phyloP scores from a whole-genome alignment of 2,797 vertebrate species.

The Syngnathus acus region DNA sequence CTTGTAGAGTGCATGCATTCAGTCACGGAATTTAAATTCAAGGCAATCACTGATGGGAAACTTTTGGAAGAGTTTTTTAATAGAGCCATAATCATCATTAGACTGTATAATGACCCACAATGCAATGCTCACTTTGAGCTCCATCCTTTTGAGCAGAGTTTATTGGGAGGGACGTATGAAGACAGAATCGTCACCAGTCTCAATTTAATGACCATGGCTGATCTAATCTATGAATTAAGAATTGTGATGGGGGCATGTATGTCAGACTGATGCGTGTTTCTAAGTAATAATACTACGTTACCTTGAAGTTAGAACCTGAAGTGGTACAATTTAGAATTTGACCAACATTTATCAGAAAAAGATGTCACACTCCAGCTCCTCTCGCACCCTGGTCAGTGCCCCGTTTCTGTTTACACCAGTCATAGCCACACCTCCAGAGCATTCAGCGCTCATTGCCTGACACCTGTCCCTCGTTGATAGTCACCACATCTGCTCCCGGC shows the following conservation, averaged over 20 bases:
- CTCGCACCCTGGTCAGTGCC: too few relatives aligned
- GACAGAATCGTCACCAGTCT: not conserved
- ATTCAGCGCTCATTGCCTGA: too few relatives aligned
- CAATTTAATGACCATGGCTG: not conserved
- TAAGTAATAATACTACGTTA: not conserved
- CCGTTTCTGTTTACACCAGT: too few relatives aligned
- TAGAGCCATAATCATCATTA: not conserved
- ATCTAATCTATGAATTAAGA: not conserved
- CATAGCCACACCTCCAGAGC: too few relatives aligned
- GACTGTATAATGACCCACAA: slow-evolving; percentile 4
- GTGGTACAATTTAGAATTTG: not conserved
- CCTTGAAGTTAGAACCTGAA: not conserved
- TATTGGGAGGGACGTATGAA: not conserved
- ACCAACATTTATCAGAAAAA: not conserved
- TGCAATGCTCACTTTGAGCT: not conserved
- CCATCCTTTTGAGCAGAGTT: not conserved
- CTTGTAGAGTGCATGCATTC: not conserved
- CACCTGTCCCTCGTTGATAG: too few relatives aligned
- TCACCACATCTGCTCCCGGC: too few relatives aligned
- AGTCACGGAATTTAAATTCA: not conserved
- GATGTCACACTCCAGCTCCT: too few relatives aligned
- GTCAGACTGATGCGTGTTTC: not conserved
- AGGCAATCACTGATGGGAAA: not conserved
- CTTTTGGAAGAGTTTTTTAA: not conserved
- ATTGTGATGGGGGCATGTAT: not conserved